A percentile compares a stretch with the other conserved stretches of the same genome.
phyloP scores from a whole-genome alignment of 2,797 vertebrate species.

The Pitangus sulphuratus region DNA sequence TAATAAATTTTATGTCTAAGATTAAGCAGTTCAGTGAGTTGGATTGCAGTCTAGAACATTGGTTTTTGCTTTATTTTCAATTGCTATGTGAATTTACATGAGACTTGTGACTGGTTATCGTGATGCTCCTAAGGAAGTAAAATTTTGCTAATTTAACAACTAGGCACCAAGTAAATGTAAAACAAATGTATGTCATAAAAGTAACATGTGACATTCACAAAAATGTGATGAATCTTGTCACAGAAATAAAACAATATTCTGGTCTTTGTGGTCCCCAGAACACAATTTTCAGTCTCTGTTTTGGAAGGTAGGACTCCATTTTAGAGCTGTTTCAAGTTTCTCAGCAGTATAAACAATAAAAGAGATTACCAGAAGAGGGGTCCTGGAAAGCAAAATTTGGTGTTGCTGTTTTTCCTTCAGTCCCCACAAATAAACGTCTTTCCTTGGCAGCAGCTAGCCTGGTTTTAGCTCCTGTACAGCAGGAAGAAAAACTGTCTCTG shows the following conservation, averaged over 20 bases:
- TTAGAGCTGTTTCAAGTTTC: not conserved
- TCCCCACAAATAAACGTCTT: not conserved
- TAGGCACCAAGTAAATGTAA: not conserved
- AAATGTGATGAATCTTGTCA: not conserved
- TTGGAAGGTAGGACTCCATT: not conserved
- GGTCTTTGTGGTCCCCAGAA: not conserved
- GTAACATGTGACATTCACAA: not conserved
- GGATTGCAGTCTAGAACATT: not conserved
- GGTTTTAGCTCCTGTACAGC: not conserved
- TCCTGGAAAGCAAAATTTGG: not conserved
- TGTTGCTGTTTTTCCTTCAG: not conserved
- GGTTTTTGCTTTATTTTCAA: not conserved
- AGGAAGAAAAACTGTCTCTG: not conserved
- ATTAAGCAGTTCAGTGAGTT: not conserved
- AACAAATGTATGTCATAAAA: not conserved
- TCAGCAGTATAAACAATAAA: not conserved
- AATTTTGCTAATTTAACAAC: not conserved
- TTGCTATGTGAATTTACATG: not conserved
- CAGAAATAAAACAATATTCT: not conserved
- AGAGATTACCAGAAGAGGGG: not conserved
- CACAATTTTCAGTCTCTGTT: not conserved
- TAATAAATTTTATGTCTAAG: not conserved
- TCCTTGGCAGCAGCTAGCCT: not conserved
- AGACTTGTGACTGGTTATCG: not conserved
- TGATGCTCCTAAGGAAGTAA: not conserved